Conservation (phyloP, 2,113 vertebrate genomes). For the Aramus guarauna region DNA sequence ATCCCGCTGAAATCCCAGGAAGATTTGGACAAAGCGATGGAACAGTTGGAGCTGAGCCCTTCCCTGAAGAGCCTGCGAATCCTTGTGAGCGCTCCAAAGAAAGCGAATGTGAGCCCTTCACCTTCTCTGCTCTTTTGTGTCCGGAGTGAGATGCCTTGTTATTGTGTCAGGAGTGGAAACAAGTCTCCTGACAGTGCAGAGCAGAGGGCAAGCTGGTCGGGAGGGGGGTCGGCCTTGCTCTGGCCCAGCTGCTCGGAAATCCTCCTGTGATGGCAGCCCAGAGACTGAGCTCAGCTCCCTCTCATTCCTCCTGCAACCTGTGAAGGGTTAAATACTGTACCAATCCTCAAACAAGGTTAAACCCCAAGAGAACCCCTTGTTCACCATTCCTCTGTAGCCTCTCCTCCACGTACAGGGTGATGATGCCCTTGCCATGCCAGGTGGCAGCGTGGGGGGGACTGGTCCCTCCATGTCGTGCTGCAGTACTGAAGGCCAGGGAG, state of each 20-base stretch:
- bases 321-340: not conserved
- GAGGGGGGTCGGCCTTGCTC: not conserved
- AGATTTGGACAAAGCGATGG: conserved; percentile 85
- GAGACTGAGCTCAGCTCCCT: not conserved
- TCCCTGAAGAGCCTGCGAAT: conserved; percentile 82
- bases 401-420: not conserved
- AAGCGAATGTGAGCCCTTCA: conserved; percentile 81
- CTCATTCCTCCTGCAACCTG: not conserved
- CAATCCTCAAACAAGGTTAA: not conserved
- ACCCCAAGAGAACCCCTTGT: not conserved
- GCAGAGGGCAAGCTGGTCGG: not conserved
- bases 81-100: conserved; percentile 85
- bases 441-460: not conserved
- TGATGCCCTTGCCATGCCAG: not conserved
- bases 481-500: not conserved
- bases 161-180: not conserved
- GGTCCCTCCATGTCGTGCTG: not conserved
- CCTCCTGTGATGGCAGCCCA: not conserved
- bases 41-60: conserved; percentile 76
- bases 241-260: not conserved
- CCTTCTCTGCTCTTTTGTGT: conserved; percentile 22
- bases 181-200: not conserved
- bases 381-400: not conserved
- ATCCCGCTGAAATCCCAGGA: conserved; percentile 88
- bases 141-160: not conserved